Conservation (phyloP, 53 echinoderm and acorn worm genomes). For the Astropecten irregularis region DNA sequence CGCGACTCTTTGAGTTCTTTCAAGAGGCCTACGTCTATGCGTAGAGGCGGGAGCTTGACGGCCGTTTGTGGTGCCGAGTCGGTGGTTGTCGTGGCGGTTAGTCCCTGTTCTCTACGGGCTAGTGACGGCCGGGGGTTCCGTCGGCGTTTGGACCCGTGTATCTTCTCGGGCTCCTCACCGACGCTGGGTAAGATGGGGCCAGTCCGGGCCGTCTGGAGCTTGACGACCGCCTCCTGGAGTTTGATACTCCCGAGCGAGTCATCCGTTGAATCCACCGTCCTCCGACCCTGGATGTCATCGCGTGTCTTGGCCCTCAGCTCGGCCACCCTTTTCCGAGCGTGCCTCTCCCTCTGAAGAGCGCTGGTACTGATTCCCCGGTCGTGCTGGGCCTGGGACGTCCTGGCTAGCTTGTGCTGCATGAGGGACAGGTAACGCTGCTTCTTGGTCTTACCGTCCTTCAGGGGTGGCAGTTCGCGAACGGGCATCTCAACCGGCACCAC, state of each 20-base stretch:
- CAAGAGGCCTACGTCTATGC: conserved; percentile 51
- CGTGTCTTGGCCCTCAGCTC: conserved; percentile 64
- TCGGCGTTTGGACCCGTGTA: background rate
- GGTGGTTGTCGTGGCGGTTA: too few relatives aligned
- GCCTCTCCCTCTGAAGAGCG: conserved; percentile 55
- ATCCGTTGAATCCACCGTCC: conserved; percentile 7
- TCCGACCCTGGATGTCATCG: conserved; percentile 38
- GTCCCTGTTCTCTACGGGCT: background rate
- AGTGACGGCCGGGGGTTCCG: background rate
- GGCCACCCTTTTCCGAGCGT: conserved; percentile 56
- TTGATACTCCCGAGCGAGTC: conserved; percentile 60
- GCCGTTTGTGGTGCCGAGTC: conserved; percentile 19
- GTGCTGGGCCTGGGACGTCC: conserved; percentile 3
- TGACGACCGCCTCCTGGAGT: conserved; percentile 40
- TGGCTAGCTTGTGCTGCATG: conserved; percentile 34
- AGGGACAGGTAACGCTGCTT: conserved; percentile 54
- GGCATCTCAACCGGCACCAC: conserved; percentile 25
- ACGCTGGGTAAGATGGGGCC: background rate
- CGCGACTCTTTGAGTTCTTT: conserved; percentile 71
- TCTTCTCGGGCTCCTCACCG: conserved; percentile 6
- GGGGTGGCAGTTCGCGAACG: conserved; percentile 54
- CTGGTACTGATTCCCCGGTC: conserved; percentile 21
- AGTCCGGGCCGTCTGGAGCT: conserved; percentile 17
- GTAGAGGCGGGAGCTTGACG: conserved; percentile 57
- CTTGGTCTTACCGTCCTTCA: conserved; percentile 36